Evolutionary conservation across 2,113 vertebrate genomes (phyloP), one percentile per base, ranked within the genome.

Genomic region (Poecilia latipinna): DNA sequence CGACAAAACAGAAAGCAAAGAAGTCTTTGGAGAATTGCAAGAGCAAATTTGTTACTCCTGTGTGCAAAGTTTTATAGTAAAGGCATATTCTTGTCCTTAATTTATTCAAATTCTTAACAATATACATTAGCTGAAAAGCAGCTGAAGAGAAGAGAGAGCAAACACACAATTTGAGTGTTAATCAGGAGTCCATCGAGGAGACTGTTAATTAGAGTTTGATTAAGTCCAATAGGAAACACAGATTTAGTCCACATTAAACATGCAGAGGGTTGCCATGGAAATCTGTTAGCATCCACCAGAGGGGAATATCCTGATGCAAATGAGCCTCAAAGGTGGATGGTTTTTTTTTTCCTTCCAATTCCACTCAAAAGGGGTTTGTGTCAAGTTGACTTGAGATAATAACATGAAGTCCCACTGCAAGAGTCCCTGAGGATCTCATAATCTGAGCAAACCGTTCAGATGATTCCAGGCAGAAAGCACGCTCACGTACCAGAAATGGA

Each of bases 221-320:
- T 48, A 48, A 48, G 87, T 79, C 69, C 74, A 86, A 74, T 86
- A 70, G 80, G 69, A 87, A 83, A 88, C 65, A 81, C 73, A 74
- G 73, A 85, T 82, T 74, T 78, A 73, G 78, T 82, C 63, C 74
- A 54, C 63, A 86, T 89, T 86, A 77, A 77, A 79, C 17, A 87
- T 87, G 75, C 87, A 89, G 72, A n/a, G 37, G 64, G 80, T 85
- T 86, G 70, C 84, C 73, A 90, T 86, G 84, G 88, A 54, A 74
- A 86, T 79, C 61, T 65, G 72, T 80, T 79, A 68, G 88, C 60
- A 77, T 72, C 57, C 69, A 83, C 80, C 69, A 32, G 61, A 75
- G 84, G 82, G 62, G 74, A 81, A 79, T 75, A 78, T 78, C 57
- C 42, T 39, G 33, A 83, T 85, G 74, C 76, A 83, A 90, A 88